A percentile compares a stretch with the other conserved stretches of the same genome.
Conservation (phyloP, 2,113 vertebrate genomes). For the Charina bottae region DNA sequence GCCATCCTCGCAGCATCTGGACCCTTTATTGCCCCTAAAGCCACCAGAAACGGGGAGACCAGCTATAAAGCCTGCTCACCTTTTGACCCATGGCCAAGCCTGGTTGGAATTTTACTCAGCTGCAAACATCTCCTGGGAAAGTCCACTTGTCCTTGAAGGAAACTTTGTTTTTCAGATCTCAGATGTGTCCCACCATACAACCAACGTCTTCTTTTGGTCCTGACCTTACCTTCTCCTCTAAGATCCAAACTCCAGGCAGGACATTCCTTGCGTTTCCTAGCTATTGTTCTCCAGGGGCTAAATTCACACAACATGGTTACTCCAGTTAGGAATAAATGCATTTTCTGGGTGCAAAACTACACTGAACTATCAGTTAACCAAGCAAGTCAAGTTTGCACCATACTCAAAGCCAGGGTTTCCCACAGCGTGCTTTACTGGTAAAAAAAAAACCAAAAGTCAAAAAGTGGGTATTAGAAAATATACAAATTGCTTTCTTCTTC, state of each 20-base stretch:
- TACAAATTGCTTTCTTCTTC: too few species aligned
- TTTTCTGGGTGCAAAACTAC: too few species aligned
- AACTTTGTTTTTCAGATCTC: not conserved
- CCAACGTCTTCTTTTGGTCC: not conserved
- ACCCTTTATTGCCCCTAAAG: constrained; percentile 11
- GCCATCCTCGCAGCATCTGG: constrained; percentile 1
- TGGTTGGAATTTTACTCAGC: not conserved
- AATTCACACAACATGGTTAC: too few species aligned
- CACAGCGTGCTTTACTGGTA: too few species aligned
- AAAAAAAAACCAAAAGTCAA: too few species aligned
- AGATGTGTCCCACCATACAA: not conserved
- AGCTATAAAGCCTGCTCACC: not conserved
- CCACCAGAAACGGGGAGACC: not conserved
- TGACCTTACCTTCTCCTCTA: not conserved
- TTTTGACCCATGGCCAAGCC: constrained; percentile 13
- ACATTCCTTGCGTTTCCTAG: not conserved
- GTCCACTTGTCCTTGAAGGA: too few species aligned
- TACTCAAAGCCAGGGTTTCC: too few species aligned
- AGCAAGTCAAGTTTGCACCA: too few species aligned
- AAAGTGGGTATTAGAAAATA: too few species aligned
- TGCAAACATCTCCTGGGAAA: constrained; percentile 6
- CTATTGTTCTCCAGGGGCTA: too few species aligned
- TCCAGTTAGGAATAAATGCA: too few species aligned
- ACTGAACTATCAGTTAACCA: too few species aligned
- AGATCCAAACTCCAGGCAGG: not conserved